Evolutionary conservation across 2,113 vertebrate species (phyloP).

Genomic region (Sceloporus undulatus): DNA sequence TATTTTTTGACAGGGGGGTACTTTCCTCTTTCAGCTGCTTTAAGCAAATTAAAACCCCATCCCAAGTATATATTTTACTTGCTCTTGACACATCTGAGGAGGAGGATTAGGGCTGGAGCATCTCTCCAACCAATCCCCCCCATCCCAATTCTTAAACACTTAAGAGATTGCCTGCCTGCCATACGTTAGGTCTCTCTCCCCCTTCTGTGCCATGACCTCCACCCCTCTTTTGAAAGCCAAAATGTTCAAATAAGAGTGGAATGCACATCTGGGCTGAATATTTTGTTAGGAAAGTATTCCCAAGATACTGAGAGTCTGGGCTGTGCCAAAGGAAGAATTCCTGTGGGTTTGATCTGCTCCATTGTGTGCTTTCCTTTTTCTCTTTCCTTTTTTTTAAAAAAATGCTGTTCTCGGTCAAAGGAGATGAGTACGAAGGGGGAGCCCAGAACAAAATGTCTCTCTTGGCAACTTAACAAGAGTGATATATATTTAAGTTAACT

Average conservation of each 20-base stretch:
- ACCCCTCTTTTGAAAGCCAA: neutral
- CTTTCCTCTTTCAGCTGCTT: constrained; percentile 47
- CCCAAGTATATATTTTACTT: constrained; percentile 68
- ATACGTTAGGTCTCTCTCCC: neutral
- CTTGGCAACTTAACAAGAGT: constrained; percentile 66
- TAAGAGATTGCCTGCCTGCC: constrained; percentile 4
- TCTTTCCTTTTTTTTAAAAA: constrained; percentile 29
- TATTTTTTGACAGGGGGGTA: neutral
- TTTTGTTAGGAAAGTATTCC: constrained; percentile 83
- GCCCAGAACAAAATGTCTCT: constrained; percentile 91
- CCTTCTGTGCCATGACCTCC: neutral
- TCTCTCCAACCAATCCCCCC: neutral
- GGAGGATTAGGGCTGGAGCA: constrained; percentile 67
- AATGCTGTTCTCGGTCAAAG: constrained; percentile 81
- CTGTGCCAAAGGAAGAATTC: constrained; percentile 89
- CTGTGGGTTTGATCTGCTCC: constrained; percentile 89
- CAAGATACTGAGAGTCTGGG: constrained; percentile 78
- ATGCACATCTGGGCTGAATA: constrained; percentile 91
- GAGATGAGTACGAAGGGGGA: constrained; percentile 78
- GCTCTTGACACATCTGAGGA: constrained; percentile 64
- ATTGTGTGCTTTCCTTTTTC: constrained; percentile 88
- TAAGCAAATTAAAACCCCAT: constrained; percentile 60
- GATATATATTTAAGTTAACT: constrained; percentile 51
- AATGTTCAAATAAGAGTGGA: constrained; percentile 71
- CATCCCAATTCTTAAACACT: constrained; percentile 60